These are phyloP conservation scores for Thalassoma bifasciatum DNA, from an alignment of 2,113 vertebrate species.

Conservation along the genomic window DNA sequence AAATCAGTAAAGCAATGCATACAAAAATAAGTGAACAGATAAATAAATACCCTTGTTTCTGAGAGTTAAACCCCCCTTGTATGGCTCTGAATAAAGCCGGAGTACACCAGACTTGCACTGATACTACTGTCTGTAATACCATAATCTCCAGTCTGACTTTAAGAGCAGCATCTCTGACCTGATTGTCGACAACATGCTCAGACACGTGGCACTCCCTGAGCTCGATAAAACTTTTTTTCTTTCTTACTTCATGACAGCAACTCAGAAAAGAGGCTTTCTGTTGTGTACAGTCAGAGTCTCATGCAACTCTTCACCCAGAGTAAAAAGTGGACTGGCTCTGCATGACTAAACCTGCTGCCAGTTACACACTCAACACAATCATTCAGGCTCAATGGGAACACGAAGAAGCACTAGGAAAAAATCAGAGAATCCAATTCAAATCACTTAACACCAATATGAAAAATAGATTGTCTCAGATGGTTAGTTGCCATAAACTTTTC, in stretches of 20 bases:
- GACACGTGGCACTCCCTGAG: constrained; percentile 7
- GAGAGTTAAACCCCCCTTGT: not conserved
- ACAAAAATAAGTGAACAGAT: too few relatives aligned
- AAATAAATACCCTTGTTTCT: not conserved
- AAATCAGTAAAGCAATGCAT: not conserved
- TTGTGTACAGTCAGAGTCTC: not conserved
- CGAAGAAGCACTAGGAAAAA: not conserved
- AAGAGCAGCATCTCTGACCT: constrained; percentile 20
- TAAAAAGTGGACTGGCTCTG: not conserved
- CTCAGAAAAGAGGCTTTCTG: constrained; percentile 15
- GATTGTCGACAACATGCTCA: constrained; percentile 13
- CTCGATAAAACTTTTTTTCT: not conserved
- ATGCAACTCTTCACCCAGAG: not conserved
- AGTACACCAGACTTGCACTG: not conserved
- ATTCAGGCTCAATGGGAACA: constrained; percentile 5
- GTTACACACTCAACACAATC: not conserved
- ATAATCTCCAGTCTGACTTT: constrained; percentile 42
- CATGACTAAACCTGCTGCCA: constrained; percentile 30
- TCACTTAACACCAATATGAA: not conserved
- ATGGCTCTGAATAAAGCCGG: not conserved
- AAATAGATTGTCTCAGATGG: not conserved
- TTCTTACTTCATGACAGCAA: not conserved
- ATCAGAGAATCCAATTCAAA: not conserved
- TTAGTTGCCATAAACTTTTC: not conserved
- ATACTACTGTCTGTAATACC: constrained; percentile 24